Conservation (phyloP, 2,888 invertebrate genomes). For the Aphodius granarius region DNA sequence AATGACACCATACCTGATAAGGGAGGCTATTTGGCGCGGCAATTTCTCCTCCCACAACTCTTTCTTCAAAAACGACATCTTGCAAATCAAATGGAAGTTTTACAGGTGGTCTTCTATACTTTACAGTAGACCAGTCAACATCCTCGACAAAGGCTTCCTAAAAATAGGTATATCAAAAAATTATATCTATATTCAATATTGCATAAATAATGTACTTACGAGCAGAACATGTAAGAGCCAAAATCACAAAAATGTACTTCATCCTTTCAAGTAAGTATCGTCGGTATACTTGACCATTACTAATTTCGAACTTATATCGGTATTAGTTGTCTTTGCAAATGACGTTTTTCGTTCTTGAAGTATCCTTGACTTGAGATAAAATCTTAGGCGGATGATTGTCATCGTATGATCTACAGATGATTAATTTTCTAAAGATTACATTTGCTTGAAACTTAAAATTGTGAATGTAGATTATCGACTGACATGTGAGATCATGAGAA, state of each 20-base stretch:
- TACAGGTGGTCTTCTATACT: background rate
- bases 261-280: background rate
- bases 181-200: background rate
- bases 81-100: background rate
- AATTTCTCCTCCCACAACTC: slow-evolving; percentile 5
- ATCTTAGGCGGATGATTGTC: background rate
- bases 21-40: slow-evolving; percentile 3
- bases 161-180: too few relatives aligned
- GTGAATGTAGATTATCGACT: too few relatives aligned
- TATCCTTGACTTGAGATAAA: background rate
- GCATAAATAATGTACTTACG: background rate
- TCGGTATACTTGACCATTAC: background rate
- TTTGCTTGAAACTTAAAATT: background rate
- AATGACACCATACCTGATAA: background rate
- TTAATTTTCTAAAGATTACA: background rate
- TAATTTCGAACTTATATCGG: background rate
- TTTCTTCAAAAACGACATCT: background rate
- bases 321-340: background rate
- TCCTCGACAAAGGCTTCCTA: background rate
- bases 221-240: background rate
- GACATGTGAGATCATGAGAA: too few relatives aligned
- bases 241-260: slow-evolving; percentile 4
- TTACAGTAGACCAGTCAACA: slow-evolving; percentile 18
- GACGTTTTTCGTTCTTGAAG: background rate
- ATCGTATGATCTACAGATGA: background rate